Percentiles rank a stretch among this genome's conserved stretches.
These are phyloP conservation scores for Eubasilissa splendida DNA, from an alignment of 2,888 invertebrate genomes.

Conservation along the genomic window DNA sequence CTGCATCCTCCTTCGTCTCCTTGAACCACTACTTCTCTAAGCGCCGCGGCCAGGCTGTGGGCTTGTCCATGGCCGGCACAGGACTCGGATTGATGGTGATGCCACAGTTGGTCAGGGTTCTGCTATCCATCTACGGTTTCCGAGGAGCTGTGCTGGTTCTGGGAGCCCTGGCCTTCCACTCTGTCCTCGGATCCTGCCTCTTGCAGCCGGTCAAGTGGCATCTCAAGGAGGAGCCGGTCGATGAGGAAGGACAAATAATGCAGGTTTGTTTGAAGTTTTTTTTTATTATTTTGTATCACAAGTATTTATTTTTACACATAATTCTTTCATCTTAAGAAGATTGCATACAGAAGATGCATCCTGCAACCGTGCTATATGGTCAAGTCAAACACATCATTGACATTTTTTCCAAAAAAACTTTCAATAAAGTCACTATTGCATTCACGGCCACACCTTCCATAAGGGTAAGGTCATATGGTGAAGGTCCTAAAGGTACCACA, in stretches of 20 bases:
- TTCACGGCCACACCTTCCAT: no score
- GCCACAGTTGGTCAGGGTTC: constrained; percentile 81
- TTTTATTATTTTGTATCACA: no score
- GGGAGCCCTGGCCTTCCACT: constrained; percentile 79
- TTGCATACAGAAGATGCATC: no score
- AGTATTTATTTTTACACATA: no score
- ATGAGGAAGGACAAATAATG: constrained; percentile 70
- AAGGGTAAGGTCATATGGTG: no score
- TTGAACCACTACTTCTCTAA: constrained; percentile 84
- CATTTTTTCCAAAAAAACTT: no score
- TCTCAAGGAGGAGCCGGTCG: constrained; percentile 74
- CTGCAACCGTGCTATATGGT: no score
- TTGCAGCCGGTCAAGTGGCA: constrained; percentile 83
- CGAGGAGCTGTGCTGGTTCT: constrained; percentile 79
- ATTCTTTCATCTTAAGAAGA: no score
- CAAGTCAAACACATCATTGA: no score
- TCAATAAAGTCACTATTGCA: no score
- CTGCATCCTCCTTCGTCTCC: constrained; percentile 85
- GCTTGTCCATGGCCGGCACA: constrained; percentile 85
- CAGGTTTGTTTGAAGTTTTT: constrained; percentile 62
- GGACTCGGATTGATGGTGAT: constrained; percentile 85
- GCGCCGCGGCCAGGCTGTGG: constrained; percentile 85
- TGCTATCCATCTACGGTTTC: constrained; percentile 77
- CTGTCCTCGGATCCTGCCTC: constrained; percentile 78
- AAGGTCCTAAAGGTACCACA: no score